phyloP scores from a whole-genome alignment of 1,140 invertebrate genomes.

The Drusus annulatus region DNA sequence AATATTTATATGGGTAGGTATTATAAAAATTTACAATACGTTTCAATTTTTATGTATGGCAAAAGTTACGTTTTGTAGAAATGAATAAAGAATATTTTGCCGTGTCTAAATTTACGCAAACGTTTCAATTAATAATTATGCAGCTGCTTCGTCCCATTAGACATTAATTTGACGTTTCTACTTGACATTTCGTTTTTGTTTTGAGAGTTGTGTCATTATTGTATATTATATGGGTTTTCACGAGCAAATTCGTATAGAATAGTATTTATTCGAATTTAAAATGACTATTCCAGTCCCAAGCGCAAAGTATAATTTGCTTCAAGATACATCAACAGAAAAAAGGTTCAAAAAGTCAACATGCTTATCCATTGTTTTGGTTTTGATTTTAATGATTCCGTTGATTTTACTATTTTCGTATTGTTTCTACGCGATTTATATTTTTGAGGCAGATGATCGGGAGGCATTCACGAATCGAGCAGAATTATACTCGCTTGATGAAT shows the following conservation, averaged over 20 bases:
- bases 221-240: neutral
- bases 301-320: conserved; percentile 41
- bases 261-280: conserved; percentile 5
- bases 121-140: too few relatives aligned
- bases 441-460: neutral
- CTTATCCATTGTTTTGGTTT: conserved; percentile 31
- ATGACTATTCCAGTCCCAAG: conserved; percentile 41
- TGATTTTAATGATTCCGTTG: conserved; percentile 35
- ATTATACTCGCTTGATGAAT: conserved; percentile 44
- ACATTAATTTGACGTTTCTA: neutral
- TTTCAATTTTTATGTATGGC: too few relatives aligned
- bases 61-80: too few relatives aligned
- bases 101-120: too few relatives aligned
- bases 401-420: conserved; percentile 22
- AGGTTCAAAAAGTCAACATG: conserved; percentile 18
- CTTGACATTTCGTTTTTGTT: neutral
- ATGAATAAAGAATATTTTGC: too few relatives aligned
- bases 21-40: too few relatives aligned
- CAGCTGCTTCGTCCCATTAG: neutral
- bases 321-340: conserved; percentile 9
- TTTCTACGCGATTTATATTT: conserved; percentile 25
- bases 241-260: neutral
- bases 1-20: too few relatives aligned
- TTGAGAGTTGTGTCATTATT: neutral
- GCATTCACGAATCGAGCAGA: conserved; percentile 25